Conservation (phyloP, 2,888 invertebrate genomes). For the Amiota mariae region DNA sequence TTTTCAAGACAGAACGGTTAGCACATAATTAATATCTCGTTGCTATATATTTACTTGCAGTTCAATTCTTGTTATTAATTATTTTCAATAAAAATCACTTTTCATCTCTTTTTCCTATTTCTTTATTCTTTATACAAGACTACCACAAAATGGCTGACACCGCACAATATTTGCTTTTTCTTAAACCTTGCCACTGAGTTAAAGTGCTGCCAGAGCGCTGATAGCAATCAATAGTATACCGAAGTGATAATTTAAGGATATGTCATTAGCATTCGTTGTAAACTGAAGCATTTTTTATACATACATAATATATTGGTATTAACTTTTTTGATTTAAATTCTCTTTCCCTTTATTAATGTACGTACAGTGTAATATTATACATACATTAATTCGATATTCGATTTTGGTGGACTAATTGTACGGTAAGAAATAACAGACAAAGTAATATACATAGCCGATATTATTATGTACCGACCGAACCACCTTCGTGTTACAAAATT, state of each 20-base stretch:
- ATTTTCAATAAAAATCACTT: background rate
- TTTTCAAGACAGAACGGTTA: background rate
- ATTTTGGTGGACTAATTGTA: too few relatives aligned
- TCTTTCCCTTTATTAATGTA: too few relatives aligned
- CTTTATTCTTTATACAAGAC: background rate
- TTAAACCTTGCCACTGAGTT: background rate
- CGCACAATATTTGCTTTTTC: background rate
- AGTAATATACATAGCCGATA: too few relatives aligned
- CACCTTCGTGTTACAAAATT: too few relatives aligned
- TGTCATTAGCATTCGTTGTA: background rate
- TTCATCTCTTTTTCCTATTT: background rate
- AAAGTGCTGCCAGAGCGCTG: background rate
- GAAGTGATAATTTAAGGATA: background rate
- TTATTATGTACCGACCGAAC: too few relatives aligned
- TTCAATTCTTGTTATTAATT: background rate
- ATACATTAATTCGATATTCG: too few relatives aligned
- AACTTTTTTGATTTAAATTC: too few relatives aligned
- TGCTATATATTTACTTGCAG: background rate
- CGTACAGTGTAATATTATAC: too few relatives aligned
- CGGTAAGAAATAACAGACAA: too few relatives aligned
- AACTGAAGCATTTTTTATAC: background rate
- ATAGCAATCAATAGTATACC: background rate
- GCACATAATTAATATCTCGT: too few relatives aligned
- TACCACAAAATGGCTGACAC: constrained; percentile 8
- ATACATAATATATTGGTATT: too few relatives aligned